These are phyloP conservation scores for Choloepus hoffmanni DNA, from an alignment of 2,113 vertebrate genomes.

Conservation along the genomic window DNA sequence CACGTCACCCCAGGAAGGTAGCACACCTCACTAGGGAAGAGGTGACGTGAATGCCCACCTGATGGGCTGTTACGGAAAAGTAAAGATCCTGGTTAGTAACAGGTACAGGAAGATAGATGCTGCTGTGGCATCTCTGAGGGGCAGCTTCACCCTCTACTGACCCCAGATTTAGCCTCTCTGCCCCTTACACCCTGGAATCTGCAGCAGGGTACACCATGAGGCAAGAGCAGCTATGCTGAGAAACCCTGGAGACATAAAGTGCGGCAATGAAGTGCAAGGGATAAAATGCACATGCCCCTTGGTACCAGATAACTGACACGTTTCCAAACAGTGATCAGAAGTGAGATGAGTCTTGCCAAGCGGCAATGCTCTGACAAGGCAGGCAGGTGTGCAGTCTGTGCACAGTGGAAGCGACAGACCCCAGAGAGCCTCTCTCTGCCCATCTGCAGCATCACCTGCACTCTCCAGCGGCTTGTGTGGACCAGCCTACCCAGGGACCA, in stretches of 20 bases:
- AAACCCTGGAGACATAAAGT: background rate
- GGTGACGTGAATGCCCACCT: background rate
- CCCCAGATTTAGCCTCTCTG: background rate
- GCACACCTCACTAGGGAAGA: background rate
- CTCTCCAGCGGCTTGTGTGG: background rate
- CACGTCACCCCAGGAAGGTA: background rate
- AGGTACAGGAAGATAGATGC: background rate
- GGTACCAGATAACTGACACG: background rate
- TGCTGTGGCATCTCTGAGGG: background rate
- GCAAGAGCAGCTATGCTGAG: background rate
- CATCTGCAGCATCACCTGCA: background rate
- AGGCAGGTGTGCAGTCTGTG: no score
- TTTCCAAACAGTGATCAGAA: background rate
- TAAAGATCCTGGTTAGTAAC: background rate
- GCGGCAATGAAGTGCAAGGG: background rate
- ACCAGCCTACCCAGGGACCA: background rate
- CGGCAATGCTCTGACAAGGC: background rate
- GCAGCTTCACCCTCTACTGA: background rate
- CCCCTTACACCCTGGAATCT: background rate
- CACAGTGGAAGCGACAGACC: background rate
- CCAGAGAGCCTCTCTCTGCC: background rate
- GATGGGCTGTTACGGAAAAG: background rate
- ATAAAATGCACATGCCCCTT: background rate
- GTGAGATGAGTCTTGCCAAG: background rate
- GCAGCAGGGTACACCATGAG: background rate